These are phyloP conservation scores for Dryoscopus gambensis DNA, from an alignment of 2,113 vertebrate species.

Conservation along the genomic window DNA sequence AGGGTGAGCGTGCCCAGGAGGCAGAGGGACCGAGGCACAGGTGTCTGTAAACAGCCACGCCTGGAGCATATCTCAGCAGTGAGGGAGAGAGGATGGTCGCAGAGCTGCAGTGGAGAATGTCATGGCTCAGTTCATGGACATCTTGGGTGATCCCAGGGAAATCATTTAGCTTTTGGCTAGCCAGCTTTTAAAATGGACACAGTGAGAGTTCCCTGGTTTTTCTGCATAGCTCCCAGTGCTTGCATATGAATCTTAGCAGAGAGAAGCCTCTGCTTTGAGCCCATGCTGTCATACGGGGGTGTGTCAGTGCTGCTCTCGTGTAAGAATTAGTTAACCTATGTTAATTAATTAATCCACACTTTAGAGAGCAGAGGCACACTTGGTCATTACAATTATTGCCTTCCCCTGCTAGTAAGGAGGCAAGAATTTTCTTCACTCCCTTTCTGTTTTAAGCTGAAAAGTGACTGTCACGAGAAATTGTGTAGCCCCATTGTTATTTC, in stretches of 20 bases:
- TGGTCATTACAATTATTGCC: not conserved
- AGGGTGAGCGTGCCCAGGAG: not conserved
- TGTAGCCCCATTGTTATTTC: constrained; percentile 25
- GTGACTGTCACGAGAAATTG: not conserved
- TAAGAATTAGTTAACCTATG: constrained; percentile 33
- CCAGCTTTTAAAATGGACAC: not conserved
- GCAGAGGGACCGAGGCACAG: not conserved
- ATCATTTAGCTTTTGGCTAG: not conserved
- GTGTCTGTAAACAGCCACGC: rapidly evolving
- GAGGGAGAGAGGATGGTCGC: not conserved
- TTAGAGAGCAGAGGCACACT: not conserved
- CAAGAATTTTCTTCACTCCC: not conserved
- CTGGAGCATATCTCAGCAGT: not conserved
- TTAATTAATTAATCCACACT: constrained; percentile 38
- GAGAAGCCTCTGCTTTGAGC: not conserved
- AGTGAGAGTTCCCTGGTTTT: not conserved
- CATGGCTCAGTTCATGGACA: not conserved
- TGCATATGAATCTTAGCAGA: not conserved
- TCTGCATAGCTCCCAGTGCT: not conserved
- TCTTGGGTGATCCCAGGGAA: not conserved
- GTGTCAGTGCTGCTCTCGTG: not conserved
- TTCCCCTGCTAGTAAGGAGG: not conserved
- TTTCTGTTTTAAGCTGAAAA: constrained; percentile 12
- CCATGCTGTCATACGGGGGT: not conserved
- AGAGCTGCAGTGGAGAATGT: not conserved